A percentile compares a stretch with the other conserved stretches of the same genome.
Conservation (phyloP, 2,888 invertebrate species). For the Priocnemis perturbator region DNA sequence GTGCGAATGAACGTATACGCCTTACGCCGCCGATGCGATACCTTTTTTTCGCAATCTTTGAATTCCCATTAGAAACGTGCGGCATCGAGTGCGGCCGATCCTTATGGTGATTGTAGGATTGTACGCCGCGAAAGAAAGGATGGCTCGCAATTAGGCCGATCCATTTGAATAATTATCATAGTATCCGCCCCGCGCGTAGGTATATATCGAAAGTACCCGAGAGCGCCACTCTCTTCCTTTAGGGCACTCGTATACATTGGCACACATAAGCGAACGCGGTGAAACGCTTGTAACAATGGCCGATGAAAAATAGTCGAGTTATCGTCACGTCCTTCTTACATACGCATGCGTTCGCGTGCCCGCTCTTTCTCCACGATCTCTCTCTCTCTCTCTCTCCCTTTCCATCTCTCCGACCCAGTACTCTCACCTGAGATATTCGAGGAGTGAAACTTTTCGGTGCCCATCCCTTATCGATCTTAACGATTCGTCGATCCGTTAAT, state of each 20-base stretch:
- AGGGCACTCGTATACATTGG: no score
- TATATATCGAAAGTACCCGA: constrained; percentile 2
- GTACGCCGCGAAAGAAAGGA: constrained; percentile 6
- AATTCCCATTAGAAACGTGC: neutral
- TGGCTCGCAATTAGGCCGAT: constrained; percentile 20
- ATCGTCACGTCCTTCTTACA: constrained; percentile 14
- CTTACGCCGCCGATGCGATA: no score
- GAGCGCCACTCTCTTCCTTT: neutral
- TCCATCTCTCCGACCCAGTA: constrained; percentile 20
- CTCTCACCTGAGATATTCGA: constrained; percentile 72
- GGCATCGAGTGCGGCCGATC: neutral
- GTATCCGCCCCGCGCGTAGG: neutral
- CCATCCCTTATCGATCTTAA: constrained; percentile 43
- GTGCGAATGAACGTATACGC: neutral
- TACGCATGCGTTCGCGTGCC: neutral
- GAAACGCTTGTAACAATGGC: constrained; percentile 38
- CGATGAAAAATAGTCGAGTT: constrained; percentile 35
- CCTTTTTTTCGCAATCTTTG: neutral
- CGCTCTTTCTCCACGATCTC: neutral
- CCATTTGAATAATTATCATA: constrained; percentile 28
- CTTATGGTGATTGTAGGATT: neutral
- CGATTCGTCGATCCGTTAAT: neutral
- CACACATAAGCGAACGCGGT: constrained; percentile 11
- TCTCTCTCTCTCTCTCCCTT: neutral
- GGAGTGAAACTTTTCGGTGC: constrained; percentile 65